Conservation (phyloP, 2,797 vertebrate species). For the Malacoctenus gilli region DNA sequence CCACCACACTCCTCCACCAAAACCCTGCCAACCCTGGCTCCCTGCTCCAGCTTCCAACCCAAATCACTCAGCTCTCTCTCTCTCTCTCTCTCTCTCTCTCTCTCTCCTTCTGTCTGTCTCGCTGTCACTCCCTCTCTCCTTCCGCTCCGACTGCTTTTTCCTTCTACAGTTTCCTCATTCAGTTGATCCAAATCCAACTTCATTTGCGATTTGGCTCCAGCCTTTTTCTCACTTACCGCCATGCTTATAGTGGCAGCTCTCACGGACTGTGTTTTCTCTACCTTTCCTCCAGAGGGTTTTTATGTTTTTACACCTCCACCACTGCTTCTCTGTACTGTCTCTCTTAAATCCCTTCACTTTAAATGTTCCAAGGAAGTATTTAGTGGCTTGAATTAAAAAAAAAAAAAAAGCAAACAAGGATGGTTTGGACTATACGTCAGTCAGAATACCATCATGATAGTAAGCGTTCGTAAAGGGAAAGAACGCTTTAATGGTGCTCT, state of each 20-base stretch:
- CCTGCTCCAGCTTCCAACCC: slow-evolving; percentile 73
- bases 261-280: slow-evolving; percentile 55
- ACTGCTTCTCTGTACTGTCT: slow-evolving; percentile 49
- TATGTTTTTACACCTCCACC: slow-evolving; percentile 57
- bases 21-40: slow-evolving; percentile 84
- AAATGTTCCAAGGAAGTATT: slow-evolving; percentile 81
- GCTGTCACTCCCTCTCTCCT: slow-evolving; percentile 36
- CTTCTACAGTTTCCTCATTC: slow-evolving; percentile 57
- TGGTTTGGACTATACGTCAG: slow-evolving; percentile 69
- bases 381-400: slow-evolving; percentile 69
- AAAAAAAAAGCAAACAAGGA: slow-evolving; percentile 58
- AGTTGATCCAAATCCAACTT: slow-evolving; percentile 61
- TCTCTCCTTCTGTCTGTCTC: slow-evolving; percentile 17
- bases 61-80: slow-evolving; percentile 76
- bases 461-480: slow-evolving; percentile 69
- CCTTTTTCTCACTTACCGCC: slow-evolving; percentile 45
- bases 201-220: slow-evolving; percentile 56
- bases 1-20: slow-evolving; percentile 89
- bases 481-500: slow-evolving; percentile 56
- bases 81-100: slow-evolving; percentile 47
- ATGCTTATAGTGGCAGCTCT: slow-evolving; percentile 49
- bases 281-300: slow-evolving; percentile 49
- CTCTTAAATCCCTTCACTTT: slow-evolving; percentile 64
- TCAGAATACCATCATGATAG: slow-evolving; percentile 70
- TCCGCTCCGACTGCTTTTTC: slow-evolving; percentile 48